A percentile compares a stretch with the other conserved stretches of the same genome.
These are phyloP conservation scores for Mycalesis mineus DNA, from an alignment of 2,888 invertebrate species.

Conservation along the genomic window DNA sequence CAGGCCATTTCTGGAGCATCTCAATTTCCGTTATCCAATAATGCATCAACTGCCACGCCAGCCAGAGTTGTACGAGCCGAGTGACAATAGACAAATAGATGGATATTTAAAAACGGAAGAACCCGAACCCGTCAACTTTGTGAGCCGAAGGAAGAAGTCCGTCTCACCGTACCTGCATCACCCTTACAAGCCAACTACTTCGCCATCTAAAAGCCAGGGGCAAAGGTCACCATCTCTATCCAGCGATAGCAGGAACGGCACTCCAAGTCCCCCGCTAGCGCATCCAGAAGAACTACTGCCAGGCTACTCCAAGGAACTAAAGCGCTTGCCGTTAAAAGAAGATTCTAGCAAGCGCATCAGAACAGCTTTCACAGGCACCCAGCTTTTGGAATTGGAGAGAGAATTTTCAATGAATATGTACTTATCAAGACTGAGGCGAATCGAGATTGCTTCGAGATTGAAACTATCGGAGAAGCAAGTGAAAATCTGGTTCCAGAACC, in stretches of 20 bases:
- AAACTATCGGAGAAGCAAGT: conserved; percentile 96
- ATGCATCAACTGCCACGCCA: conserved; percentile 65
- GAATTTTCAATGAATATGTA: conserved; percentile 95
- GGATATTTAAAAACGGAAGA: conserved; percentile 57
- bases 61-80: conserved; percentile 50
- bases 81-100: conserved; percentile 49
- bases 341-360: conserved; percentile 91
- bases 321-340: conserved; percentile 74
- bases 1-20: conserved; percentile 67
- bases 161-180: conserved; percentile 66
- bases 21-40: conserved; percentile 64
- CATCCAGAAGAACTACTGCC: conserved; percentile 69
- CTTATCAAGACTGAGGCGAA: conserved; percentile 89
- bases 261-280: conserved; percentile 75
- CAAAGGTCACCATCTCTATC: conserved; percentile 63
- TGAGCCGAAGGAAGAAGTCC: conserved; percentile 60
- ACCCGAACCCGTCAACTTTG: conserved; percentile 54
- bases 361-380: conserved; percentile 95
- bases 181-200: conserved; percentile 60
- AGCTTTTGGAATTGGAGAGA: conserved; percentile 90
- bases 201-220: conserved; percentile 65
- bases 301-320: conserved; percentile 62
- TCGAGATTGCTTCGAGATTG: conserved; percentile 94
- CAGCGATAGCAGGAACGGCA: conserved; percentile 74
- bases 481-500: conserved; percentile 96